These are phyloP conservation scores for Loris lydekkerianus DNA, from an alignment of 2,797 vertebrate genomes.

Conservation along the genomic window DNA sequence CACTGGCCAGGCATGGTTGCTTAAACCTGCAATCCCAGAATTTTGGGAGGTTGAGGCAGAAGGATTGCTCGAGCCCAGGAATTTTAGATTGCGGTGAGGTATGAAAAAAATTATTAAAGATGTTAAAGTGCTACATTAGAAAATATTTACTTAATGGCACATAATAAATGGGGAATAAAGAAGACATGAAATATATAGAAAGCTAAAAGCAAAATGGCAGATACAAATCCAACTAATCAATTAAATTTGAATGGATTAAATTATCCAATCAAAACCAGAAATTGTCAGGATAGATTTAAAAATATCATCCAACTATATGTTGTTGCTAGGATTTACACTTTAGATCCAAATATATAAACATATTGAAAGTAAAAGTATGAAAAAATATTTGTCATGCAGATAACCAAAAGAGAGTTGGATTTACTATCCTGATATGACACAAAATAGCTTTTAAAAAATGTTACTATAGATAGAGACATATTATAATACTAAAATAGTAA, in stretches of 20 bases:
- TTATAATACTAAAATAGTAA: not conserved
- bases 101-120: not conserved
- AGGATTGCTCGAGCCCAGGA: not conserved
- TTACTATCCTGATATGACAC: not conserved
- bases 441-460: not conserved
- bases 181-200: not conserved
- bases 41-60: not conserved
- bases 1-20: not conserved
- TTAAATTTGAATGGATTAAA: not conserved
- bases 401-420: not conserved
- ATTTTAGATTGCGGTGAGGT: not conserved
- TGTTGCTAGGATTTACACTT: not conserved
- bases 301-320: not conserved
- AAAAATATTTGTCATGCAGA: not conserved
- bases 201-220: not conserved
- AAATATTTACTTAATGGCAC: not conserved
- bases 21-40: not conserved
- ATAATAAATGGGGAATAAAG: not conserved
- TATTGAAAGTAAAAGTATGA: not conserved
- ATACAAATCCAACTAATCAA: not conserved
- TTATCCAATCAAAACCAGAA: not conserved
- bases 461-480: not conserved
- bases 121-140: not conserved
- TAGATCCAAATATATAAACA: not conserved
- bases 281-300: not conserved